These are phyloP conservation scores for Drosophila mauritiana DNA, from an alignment of 1,140 invertebrate genomes.

Conservation along the genomic window DNA sequence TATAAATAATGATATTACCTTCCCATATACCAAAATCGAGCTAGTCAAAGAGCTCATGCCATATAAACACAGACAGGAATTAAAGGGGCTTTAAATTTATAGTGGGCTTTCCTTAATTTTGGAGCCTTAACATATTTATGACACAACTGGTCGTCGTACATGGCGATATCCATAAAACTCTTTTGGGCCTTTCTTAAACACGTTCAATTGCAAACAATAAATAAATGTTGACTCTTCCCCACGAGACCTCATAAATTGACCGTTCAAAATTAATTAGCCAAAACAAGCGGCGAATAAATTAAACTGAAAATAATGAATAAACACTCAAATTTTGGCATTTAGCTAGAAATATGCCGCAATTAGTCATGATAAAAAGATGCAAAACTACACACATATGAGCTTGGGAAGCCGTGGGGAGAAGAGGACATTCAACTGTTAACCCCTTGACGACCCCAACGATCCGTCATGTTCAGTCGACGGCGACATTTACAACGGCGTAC, in stretches of 20 bases:
- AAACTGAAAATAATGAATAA: slow-evolving; percentile 57
- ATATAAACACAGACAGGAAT: too few species aligned
- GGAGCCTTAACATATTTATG: slow-evolving; percentile 11
- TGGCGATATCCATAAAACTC: slow-evolving; percentile 22
- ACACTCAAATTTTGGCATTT: slow-evolving; percentile 75
- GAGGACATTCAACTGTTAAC: slow-evolving; percentile 74
- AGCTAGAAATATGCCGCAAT: slow-evolving; percentile 70
- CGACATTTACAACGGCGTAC: slow-evolving; percentile 77
- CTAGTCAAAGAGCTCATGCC: too few species aligned
- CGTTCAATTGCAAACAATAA: slow-evolving; percentile 32
- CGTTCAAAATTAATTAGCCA: slow-evolving; percentile 66
- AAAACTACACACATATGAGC: slow-evolving; percentile 14
- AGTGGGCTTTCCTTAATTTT: too few species aligned
- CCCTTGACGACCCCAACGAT: slow-evolving; percentile 70
- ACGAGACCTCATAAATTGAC: slow-evolving; percentile 50
- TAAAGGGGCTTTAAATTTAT: too few species aligned
- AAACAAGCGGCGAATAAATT: slow-evolving; percentile 42
- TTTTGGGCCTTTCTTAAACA: slow-evolving; percentile 17
- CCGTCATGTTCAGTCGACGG: slow-evolving; percentile 60
- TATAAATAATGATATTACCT: too few species aligned
- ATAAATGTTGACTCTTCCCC: slow-evolving; percentile 28
- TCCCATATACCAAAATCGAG: too few species aligned
- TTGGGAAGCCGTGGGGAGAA: slow-evolving; percentile 6
- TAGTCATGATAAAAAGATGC: slow-evolving; percentile 65
- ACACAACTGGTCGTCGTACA: slow-evolving; percentile 9